Evolutionary conservation across 1,140 invertebrate genomes (phyloP), one percentile per base, ranked within the genome.

Genomic region (Chrysomallon squamiferum): DNA sequence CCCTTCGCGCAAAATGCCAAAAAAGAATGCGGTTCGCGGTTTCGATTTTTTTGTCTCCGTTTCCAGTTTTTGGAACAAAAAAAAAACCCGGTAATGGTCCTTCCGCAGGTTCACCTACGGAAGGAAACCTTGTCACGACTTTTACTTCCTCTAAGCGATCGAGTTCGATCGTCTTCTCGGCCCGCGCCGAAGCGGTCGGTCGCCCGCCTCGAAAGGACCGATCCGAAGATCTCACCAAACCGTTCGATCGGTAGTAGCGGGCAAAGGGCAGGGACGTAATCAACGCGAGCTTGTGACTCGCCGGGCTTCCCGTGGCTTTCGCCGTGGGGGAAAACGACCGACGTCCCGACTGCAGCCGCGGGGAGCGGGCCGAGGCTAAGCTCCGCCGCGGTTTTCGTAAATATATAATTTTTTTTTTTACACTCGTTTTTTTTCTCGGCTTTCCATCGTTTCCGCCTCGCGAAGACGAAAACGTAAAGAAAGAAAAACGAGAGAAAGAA

Each of bases 111-210:
- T 93, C 91, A 91, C 90, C 91, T 91, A 92, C 91, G 89, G 90
- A n/a, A n/a, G n/a, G n/a, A 91, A 91, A 93, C 91, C 90, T 92
- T 92, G 91, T 92, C 92, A 92, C 91, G 90, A 92, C 91, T 93
- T 92, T 91, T 91, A 89, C 90, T 90, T 90, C 89, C 90, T n/a
- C n/a, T n/a, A 91, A 91, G 89, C 89, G 87, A 89, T 88, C 88
- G 89, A 90, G 89, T 91, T 92, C 87, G 88, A 87, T 86, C 87
- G 89, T 87, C 88, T 91, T 90, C 30, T 70, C 71, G 71, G 61
- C 62, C 56, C 86, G 25, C 86, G 88, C 81, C 86, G 84, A 87
- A 87, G 82, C 82, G n/a, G n/a, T n/a, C n/a, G n/a, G n/a, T n/a
- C n/a, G n/a, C n/a, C n/a, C n/a, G n/a, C n/a, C n/a, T 84, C 59